phyloP scores from a whole-genome alignment of 2,888 invertebrate genomes.

The Muscina levida region DNA sequence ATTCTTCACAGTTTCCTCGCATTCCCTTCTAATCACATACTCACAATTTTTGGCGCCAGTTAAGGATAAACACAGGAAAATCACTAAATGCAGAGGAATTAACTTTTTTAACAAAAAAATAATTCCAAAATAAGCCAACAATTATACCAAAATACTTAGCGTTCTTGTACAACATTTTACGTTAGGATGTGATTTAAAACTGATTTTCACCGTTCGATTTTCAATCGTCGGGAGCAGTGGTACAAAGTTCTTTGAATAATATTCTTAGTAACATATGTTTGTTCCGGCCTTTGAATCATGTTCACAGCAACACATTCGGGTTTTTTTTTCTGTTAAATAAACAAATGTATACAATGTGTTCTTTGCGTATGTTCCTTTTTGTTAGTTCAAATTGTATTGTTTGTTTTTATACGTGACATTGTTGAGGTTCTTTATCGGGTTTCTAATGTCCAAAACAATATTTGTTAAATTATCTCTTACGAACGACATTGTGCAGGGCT shows the following conservation, averaged over 20 bases:
- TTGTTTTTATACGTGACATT: not conserved
- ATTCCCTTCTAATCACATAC: not conserved
- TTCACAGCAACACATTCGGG: not conserved
- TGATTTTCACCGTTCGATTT: constrained; percentile 2
- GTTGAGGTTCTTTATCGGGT: constrained; percentile 19
- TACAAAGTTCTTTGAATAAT: not conserved
- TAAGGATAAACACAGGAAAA: not conserved
- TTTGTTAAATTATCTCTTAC: not conserved
- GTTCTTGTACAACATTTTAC: constrained; percentile 45
- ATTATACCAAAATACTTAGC: constrained; percentile 32
- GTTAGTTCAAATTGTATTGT: not conserved
- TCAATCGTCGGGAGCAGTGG: not conserved
- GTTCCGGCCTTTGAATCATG: constrained; percentile 7
- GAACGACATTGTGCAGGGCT: not conserved
- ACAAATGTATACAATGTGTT: constrained; percentile 17
- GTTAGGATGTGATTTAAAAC: constrained; percentile 28
- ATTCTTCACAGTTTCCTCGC: not conserved
- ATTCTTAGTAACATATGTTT: constrained; percentile 3
- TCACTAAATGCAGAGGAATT: not conserved
- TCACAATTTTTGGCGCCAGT: constrained; percentile 29
- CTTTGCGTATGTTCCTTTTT: not conserved
- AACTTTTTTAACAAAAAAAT: not conserved
- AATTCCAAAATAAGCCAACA: not conserved
- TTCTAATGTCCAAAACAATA: not conserved
- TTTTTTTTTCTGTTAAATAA: constrained; percentile 35